Evolutionary conservation across 2,888 invertebrate genomes (phyloP).

Genomic region (Sialis lutaria): DNA sequence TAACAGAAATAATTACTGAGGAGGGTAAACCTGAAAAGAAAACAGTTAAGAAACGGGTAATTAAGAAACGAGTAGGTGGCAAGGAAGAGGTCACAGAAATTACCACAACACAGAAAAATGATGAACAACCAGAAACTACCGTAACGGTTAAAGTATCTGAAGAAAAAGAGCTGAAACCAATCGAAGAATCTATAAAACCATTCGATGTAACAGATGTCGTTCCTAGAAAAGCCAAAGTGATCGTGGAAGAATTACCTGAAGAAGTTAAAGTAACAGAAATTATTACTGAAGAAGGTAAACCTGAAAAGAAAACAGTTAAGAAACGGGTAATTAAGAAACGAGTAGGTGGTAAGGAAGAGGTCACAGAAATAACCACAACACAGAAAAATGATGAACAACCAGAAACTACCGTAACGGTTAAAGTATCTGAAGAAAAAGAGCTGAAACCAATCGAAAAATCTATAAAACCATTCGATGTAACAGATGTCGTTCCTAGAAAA

Average conservation of each 20-base stretch:
- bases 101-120: slow-evolving; percentile 21
- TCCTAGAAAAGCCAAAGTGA: slow-evolving; percentile 8
- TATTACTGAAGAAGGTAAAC: slow-evolving; percentile 14
- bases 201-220: too few species aligned
- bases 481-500: not conserved
- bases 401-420: slow-evolving; percentile 8
- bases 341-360: slow-evolving; percentile 15
- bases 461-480: not conserved
- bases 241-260: slow-evolving; percentile 14
- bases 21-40: slow-evolving; percentile 23
- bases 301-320: slow-evolving; percentile 13
- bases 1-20: slow-evolving; percentile 17
- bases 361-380: slow-evolving; percentile 13
- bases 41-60: slow-evolving; percentile 16
- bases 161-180: slow-evolving; percentile 9
- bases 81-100: slow-evolving; percentile 17
- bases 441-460: not conserved
- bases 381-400: slow-evolving; percentile 14
- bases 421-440: slow-evolving; percentile 7
- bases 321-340: slow-evolving; percentile 19
- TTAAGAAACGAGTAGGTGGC: slow-evolving; percentile 14
- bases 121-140: slow-evolving; percentile 22
- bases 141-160: slow-evolving; percentile 16
- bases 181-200: slow-evolving; percentile 6
- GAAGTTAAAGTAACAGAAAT: slow-evolving; percentile 15